Base-by-base conservation (phyloP, 2,888 invertebrate genomes). In the Agrochola lota region DNA sequence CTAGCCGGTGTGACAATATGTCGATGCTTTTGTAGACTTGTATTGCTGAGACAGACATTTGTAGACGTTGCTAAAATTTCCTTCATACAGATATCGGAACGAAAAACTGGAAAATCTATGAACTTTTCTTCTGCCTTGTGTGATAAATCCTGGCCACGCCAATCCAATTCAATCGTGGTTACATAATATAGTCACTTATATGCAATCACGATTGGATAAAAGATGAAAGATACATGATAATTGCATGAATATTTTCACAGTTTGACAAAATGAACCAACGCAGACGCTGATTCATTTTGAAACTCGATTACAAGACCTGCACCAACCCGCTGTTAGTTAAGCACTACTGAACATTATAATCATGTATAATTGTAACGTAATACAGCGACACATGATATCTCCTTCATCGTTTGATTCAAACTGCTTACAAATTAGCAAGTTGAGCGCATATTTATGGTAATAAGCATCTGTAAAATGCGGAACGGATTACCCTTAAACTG, bases 21-120 rank as follows among this genome's bases (percentile, higher is more conserved):
- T 85, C 83, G 85, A 82, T 83, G 70, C 67, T 83, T 88, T 83
- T 85, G 86, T 90, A 67, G 35, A 57, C 12, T 70, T 72, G 46
- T 59, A 59, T 69, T 26, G 43, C 9, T 30, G 49, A 30, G 2
- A 64, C 20, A 30, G 17, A 17, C 2, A 9, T 59, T 49, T 46
- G 7, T 40, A 49, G 11, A 40, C 17, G 26, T 17, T 52, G 5
- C 6, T 43, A 26, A 70, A 9, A 2, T 60, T 77, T 20, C 11
- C n/a, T 77, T 17, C 30, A n/a, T n/a, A 52, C 20, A 30, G 26
- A 57, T 26, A 40, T 30, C 7, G 11, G 1, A 63, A 57, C 12
- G 35, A 57, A 57, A 40, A 59, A 8, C 23, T 57, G 11, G 1
- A 26, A 63, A 43, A 26, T 30, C 2, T 30, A 40, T 62, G 17